Evolutionary conservation across 2,888 invertebrate species (phyloP).

Genomic region (Lasioglossum zephyrum): DNA sequence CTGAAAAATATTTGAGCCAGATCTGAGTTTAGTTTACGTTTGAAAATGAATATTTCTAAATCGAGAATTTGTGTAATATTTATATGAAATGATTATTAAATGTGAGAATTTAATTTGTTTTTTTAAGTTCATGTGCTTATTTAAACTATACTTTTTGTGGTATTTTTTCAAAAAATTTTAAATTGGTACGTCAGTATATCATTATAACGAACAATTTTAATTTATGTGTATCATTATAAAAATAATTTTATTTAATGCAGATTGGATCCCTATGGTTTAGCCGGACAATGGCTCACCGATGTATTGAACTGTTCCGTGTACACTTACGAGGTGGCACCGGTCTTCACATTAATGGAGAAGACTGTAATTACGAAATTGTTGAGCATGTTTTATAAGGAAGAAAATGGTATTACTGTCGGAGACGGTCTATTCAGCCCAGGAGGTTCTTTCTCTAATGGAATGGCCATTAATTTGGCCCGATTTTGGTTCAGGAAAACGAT

Average conservation of each 20-base stretch:
- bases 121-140: neutral
- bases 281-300: constrained; percentile 86
- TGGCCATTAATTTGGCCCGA: constrained; percentile 86
- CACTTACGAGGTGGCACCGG: constrained; percentile 87
- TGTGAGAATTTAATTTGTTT: neutral
- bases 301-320: constrained; percentile 85
- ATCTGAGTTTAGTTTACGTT: neutral
- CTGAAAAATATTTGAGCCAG: neutral
- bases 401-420: constrained; percentile 78
- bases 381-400: constrained; percentile 84
- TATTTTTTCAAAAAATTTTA: neutral
- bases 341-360: constrained; percentile 86
- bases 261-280: constrained; percentile 86
- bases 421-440: constrained; percentile 87
- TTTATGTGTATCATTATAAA: neutral
- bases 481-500: constrained; percentile 84
- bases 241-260: constrained; percentile 69
- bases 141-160: neutral
- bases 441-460: constrained; percentile 87
- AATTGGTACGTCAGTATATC: neutral
- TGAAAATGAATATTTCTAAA: neutral
- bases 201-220: too few species aligned
- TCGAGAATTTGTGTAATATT: neutral
- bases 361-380: constrained; percentile 85
- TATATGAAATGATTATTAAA: neutral